phyloP scores from a whole-genome alignment of 1,140 invertebrate genomes.

The Calliopsis andreniformis region DNA sequence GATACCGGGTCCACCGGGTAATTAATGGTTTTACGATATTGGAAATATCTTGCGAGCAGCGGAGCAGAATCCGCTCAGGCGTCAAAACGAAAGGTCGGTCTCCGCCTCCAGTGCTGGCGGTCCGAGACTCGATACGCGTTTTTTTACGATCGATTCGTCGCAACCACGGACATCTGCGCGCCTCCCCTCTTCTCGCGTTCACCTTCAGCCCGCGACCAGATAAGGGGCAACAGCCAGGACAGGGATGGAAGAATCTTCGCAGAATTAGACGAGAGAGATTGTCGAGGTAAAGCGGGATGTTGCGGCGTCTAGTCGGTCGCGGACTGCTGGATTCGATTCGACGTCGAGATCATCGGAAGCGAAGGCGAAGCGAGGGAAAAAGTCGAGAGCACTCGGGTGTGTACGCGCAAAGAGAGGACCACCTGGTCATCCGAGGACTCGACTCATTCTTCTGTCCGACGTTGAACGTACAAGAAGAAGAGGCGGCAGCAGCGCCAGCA shows the following conservation, averaged over 20 bases:
- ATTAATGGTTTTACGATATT: slow-evolving; percentile 81
- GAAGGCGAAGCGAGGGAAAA: slow-evolving; percentile 39
- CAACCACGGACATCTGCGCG: background rate
- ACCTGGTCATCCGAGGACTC: slow-evolving; percentile 68
- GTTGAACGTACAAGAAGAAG: slow-evolving; percentile 35
- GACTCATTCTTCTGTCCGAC: slow-evolving; percentile 69
- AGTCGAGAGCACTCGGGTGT: slow-evolving; percentile 35
- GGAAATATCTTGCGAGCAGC: slow-evolving; percentile 72
- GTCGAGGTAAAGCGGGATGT: slow-evolving; percentile 1
- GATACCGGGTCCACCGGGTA: slow-evolving; percentile 72
- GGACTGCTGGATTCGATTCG: slow-evolving; percentile 38
- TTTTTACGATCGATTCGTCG: slow-evolving; percentile 38
- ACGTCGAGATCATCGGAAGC: slow-evolving; percentile 35
- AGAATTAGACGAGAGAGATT: slow-evolving; percentile 8
- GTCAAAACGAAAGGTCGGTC: slow-evolving; percentile 57
- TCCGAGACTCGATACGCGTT: slow-evolving; percentile 26
- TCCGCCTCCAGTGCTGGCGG: slow-evolving; percentile 29
- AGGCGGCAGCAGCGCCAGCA: slow-evolving; percentile 49
- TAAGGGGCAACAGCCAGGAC: background rate
- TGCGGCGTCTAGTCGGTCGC: background rate
- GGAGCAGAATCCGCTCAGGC: slow-evolving; percentile 63
- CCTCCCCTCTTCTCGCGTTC: background rate
- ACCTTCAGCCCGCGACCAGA: slow-evolving; percentile 3
- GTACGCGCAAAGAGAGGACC: slow-evolving; percentile 58
- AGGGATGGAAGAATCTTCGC: background rate